phyloP scores from a whole-genome alignment of 2,888 invertebrate species.

The Empis stercorea region DNA sequence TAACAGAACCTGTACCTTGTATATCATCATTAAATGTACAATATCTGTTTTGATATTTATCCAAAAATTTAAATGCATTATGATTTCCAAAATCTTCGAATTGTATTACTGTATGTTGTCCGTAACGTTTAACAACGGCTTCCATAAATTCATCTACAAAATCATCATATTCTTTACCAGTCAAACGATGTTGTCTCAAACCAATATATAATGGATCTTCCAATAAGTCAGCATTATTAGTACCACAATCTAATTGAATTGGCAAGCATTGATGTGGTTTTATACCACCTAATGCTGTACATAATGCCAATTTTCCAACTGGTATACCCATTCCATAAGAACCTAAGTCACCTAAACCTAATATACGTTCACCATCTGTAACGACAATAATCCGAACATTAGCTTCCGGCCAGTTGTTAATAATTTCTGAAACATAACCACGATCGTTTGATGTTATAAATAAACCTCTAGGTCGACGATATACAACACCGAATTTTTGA shows the following conservation, averaged over 20 bases:
- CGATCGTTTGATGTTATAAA: constrained; percentile 94
- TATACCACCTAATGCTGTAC: constrained; percentile 94
- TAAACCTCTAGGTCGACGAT: constrained; percentile 84
- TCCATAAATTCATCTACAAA: constrained; percentile 97
- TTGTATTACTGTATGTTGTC: constrained; percentile 73
- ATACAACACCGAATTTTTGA: constrained; percentile 91
- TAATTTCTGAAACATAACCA: constrained; percentile 80
- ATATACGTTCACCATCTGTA: constrained; percentile 93
- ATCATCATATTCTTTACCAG: constrained; percentile 79
- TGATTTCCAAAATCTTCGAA: constrained; percentile 97
- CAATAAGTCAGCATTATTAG: constrained; percentile 76
- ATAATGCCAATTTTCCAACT: constrained; percentile 89
- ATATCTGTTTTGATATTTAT: constrained; percentile 78
- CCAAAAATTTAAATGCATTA: constrained; percentile 90
- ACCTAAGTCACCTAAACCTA: constrained; percentile 93
- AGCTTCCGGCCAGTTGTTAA: constrained; percentile 52
- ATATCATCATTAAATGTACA: constrained; percentile 99
- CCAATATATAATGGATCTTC: constrained; percentile 95
- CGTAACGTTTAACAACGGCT: constrained; percentile 75
- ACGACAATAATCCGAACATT: constrained; percentile 80
- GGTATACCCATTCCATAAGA: constrained; percentile 97
- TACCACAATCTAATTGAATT: constrained; percentile 87
- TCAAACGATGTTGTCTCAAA: constrained; percentile 67
- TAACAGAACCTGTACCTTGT: constrained; percentile 93
- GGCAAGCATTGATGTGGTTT: constrained; percentile 91